Evolutionary conservation across 2,797 vertebrate genomes (phyloP).

Genomic region (Brachymystax lenok): DNA sequence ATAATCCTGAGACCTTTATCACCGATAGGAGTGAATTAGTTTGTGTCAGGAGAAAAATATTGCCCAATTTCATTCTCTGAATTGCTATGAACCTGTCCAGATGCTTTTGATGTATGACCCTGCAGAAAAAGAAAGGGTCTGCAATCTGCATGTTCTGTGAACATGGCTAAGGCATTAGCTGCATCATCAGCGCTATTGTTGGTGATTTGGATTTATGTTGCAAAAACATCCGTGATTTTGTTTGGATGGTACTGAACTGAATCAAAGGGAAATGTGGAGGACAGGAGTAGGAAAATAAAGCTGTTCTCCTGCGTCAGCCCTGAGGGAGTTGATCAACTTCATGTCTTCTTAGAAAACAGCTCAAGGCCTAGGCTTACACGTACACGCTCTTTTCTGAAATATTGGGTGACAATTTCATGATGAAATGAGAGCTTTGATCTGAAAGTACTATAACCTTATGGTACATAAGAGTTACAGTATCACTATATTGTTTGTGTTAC

Average conservation of each 20-base stretch:
- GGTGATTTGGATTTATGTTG: background rate
- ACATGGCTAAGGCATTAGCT: background rate
- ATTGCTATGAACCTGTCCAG: too few species aligned
- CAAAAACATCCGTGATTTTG: background rate
- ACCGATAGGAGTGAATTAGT: too few species aligned
- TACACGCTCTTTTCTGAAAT: background rate
- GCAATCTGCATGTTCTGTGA: background rate
- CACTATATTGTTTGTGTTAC: too few species aligned
- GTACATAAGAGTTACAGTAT: too few species aligned
- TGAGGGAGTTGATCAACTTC: background rate
- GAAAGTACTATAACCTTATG: too few species aligned
- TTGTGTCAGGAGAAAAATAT: too few species aligned
- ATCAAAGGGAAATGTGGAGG: background rate
- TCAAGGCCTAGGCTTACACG: too few species aligned
- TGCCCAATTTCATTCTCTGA: too few species aligned
- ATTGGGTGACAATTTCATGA: background rate
- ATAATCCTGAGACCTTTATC: conserved; percentile 37
- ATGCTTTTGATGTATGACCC: too few species aligned
- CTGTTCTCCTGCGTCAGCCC: background rate
- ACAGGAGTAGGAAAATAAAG: background rate
- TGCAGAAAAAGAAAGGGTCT: too few species aligned
- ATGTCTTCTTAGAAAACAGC: too few species aligned
- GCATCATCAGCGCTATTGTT: background rate
- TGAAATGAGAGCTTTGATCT: background rate
- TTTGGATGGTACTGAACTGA: background rate